These are phyloP conservation scores for Harpagifer antarcticus DNA, from an alignment of 2,797 vertebrate species.

Conservation along the genomic window DNA sequence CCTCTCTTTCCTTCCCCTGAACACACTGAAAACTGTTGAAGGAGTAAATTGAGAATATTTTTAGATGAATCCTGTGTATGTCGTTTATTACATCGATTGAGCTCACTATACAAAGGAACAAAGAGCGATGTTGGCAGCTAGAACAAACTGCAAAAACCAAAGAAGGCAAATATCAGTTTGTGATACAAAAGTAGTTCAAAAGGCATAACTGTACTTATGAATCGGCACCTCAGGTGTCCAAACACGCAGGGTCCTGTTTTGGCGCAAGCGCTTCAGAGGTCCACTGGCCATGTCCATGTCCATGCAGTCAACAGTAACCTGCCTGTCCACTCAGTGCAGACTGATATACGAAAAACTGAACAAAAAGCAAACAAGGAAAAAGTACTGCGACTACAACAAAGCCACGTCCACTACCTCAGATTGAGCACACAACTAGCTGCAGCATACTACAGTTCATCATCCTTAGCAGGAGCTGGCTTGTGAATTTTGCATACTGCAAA, in stretches of 20 bases:
- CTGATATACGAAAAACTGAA: constrained; percentile 68
- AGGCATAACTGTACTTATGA: constrained; percentile 85
- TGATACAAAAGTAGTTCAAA: constrained; percentile 85
- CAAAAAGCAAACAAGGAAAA: constrained; percentile 79
- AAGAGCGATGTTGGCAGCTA: constrained; percentile 83
- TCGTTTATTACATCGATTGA: constrained; percentile 76
- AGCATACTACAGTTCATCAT: constrained; percentile 72
- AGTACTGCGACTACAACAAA: constrained; percentile 84
- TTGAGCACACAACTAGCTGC: constrained; percentile 79
- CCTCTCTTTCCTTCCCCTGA: constrained; percentile 56
- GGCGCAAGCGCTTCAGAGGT: constrained; percentile 69
- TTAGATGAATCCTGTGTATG: constrained; percentile 65
- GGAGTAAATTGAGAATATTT: constrained; percentile 60
- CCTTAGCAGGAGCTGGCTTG: constrained; percentile 56
- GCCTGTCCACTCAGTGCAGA: constrained; percentile 76
- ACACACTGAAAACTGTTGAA: constrained; percentile 63
- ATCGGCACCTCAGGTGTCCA: constrained; percentile 75
- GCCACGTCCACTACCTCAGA: constrained; percentile 81
- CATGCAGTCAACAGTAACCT: constrained; percentile 80
- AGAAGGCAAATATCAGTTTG: constrained; percentile 86
- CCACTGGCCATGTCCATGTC: constrained; percentile 69
- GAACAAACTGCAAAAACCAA: constrained; percentile 83
- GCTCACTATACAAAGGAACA: constrained; percentile 84
- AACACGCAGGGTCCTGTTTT: constrained; percentile 72
- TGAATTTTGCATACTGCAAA: constrained; percentile 73